Conservation (phyloP, 2,888 invertebrate species). For the Drosophila cognata region DNA sequence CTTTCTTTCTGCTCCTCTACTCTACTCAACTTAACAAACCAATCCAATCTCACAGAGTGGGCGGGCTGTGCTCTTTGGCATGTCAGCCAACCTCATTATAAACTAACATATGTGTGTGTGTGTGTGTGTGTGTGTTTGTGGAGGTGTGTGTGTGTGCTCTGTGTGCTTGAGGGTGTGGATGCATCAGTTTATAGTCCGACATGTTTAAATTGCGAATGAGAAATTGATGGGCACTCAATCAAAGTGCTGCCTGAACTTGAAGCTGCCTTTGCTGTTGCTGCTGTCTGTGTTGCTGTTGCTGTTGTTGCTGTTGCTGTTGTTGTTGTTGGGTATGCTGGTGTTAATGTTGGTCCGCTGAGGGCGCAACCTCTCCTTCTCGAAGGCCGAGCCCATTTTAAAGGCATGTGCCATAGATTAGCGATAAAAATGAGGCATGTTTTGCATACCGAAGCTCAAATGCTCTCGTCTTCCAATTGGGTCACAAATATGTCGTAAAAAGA, state of each 20-base stretch:
- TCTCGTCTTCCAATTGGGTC: not conserved
- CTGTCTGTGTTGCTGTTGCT: not conserved
- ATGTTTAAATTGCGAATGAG: constrained; percentile 80
- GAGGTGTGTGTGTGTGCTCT: constrained; percentile 9
- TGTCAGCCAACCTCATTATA: constrained; percentile 53
- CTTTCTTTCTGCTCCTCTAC: not conserved
- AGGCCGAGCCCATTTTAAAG: constrained; percentile 28
- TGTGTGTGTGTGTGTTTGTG: constrained; percentile 11
- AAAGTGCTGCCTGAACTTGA: constrained; percentile 62
- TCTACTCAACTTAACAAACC: not conserved
- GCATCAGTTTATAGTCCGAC: constrained; percentile 70
- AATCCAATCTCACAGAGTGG: constrained; percentile 1
- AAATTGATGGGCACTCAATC: constrained; percentile 80
- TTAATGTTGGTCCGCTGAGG: constrained; percentile 62
- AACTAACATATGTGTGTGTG: constrained; percentile 37
- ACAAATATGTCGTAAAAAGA: not conserved
- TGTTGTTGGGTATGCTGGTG: constrained; percentile 55
- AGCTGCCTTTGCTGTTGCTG: constrained; percentile 5
- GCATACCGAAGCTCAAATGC: constrained; percentile 10
- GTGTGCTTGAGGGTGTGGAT: constrained; percentile 17
- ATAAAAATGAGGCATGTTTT: constrained; percentile 23
- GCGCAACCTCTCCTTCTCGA: not conserved
- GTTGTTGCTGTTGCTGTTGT: not conserved
- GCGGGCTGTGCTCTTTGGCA: constrained; percentile 12
- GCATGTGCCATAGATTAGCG: constrained; percentile 55